These are phyloP conservation scores for Microcebus lehilahytsara DNA, from an alignment of 2,113 vertebrate genomes.

Conservation along the genomic window DNA sequence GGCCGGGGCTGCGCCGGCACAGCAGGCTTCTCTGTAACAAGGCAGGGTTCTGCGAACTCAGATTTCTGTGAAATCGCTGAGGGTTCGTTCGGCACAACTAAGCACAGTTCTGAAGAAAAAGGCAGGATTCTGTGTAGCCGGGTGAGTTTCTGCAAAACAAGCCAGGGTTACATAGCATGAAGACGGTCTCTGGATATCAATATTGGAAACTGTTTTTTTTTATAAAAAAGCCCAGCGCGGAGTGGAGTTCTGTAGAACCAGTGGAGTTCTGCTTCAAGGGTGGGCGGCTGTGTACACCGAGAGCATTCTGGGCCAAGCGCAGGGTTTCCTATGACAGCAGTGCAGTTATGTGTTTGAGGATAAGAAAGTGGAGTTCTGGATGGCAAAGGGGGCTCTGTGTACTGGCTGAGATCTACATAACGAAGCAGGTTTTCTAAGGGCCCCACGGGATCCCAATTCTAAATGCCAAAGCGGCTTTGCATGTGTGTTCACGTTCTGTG, in stretches of 20 bases:
- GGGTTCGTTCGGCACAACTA: not conserved
- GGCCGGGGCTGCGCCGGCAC: not conserved
- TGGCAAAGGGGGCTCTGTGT: not conserved
- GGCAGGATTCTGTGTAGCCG: not conserved
- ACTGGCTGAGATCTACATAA: not conserved
- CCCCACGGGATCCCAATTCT: not conserved
- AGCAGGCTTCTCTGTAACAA: not conserved
- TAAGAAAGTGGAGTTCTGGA: not conserved
- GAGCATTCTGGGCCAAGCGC: not conserved
- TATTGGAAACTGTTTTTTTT: not conserved
- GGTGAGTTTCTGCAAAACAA: conserved; percentile 42
- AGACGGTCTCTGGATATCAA: not conserved
- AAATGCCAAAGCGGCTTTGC: not conserved
- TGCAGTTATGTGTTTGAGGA: not conserved
- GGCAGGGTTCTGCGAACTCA: conserved; percentile 23
- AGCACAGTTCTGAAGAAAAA: conserved; percentile 1
- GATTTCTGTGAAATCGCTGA: not conserved
- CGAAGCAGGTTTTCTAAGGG: not conserved
- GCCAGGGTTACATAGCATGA: not conserved
- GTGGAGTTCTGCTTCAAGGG: not conserved
- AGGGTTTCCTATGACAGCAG: not conserved
- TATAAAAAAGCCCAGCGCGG: not conserved
- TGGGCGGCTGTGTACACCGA: not conserved
- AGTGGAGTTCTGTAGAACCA: not conserved
- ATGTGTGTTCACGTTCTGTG: not conserved